Evolutionary conservation across 2,888 invertebrate genomes (phyloP).

Genomic region (Exephanes ischioxanthus): DNA sequence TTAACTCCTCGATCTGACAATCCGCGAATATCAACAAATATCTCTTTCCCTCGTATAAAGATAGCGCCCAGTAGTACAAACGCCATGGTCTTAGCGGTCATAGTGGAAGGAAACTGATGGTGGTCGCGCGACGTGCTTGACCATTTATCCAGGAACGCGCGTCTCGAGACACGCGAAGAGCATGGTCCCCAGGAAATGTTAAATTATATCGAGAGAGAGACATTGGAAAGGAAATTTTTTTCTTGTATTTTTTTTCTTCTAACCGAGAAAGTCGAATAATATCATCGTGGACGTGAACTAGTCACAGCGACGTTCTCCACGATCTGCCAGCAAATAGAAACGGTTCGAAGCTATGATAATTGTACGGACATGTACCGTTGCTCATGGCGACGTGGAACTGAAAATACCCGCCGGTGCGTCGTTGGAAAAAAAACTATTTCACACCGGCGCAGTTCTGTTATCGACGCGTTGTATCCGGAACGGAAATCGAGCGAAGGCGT

Average conservation of each 20-base stretch:
- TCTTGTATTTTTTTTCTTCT: too few relatives aligned
- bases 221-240: neutral
- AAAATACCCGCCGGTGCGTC: neutral
- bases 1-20: neutral
- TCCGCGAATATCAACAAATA: slow-evolving; percentile 30
- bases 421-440: slow-evolving; percentile 18
- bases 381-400: neutral
- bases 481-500: slow-evolving; percentile 62
- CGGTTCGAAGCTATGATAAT: neutral
- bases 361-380: neutral
- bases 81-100: slow-evolving; percentile 10
- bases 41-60: neutral
- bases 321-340: neutral
- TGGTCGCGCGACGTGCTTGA: slow-evolving; percentile 36
- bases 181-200: slow-evolving; percentile 56
- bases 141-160: slow-evolving; percentile 59
- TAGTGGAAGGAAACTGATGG: slow-evolving; percentile 37
- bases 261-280: slow-evolving; percentile 29
- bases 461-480: slow-evolving; percentile 57
- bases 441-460: slow-evolving; percentile 5
- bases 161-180: slow-evolving; percentile 55
- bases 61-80: neutral
- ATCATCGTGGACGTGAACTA: neutral
- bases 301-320: neutral
- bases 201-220: slow-evolving; percentile 53